Evolutionary conservation across 2,797 vertebrate genomes (phyloP), one percentile per base, ranked within the genome.

Genomic region (Tenualosa thibaudeaui): DNA sequence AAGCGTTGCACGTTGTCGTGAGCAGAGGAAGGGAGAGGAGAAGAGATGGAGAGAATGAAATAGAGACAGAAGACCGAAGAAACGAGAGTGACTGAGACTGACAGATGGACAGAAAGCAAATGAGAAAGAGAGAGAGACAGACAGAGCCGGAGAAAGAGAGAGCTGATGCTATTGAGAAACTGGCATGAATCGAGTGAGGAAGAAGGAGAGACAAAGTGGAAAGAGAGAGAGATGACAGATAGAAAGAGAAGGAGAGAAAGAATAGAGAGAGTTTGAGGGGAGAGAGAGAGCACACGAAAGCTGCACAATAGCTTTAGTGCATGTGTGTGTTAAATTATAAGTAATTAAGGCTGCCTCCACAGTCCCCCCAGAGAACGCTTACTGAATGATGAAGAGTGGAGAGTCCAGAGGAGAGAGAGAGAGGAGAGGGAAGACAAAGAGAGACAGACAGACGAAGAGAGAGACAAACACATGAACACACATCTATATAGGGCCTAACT

Each of bases 301-400:
- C 24, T 82, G 71, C 1, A 10, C 26, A 37, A 10, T 53, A 43
- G 83, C 22, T 81, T 84, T 89, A 89, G 89, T 90, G 90, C 82
- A 88, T 92, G 91, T 90, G 91, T 91, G 90, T 93, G 91, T 92
- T 88, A 87, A 92, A 93, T 92, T 92, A 92, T 82, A 86, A 90
- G 87, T 89, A 93, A 92, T 94, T 91, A 93, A 87, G 86, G 90
- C 49, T 88, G 88, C 81, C 83, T 89, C 81, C 82, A 83, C 87
- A 88, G 86, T 86, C 85, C 86, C 85, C 87, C 86, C 89, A 86
- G 82, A 86, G 91, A 92, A 92, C 71, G 83, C 13, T 89, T 89
- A 92, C 90, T 93, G 90, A 90, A 91, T 91, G 88, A 94, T 91
- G 85, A 91, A 91, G 88, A 90, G 37, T 4, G 19, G 62, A 81